These are phyloP conservation scores for Margaritifera margaritifera DNA, from an alignment of 2,888 invertebrate species.

Conservation along the genomic window DNA sequence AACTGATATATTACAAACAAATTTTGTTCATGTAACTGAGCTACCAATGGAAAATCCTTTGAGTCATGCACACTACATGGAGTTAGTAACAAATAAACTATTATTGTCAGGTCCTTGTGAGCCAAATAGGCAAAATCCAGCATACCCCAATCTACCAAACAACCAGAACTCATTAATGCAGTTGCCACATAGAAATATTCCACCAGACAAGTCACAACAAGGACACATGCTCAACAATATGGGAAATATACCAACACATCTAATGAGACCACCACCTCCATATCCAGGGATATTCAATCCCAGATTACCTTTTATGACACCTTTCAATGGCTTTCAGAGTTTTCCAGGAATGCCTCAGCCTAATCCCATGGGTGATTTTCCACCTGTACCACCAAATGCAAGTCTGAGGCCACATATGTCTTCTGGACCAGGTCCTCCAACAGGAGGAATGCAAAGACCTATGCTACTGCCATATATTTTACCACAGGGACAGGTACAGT, in stretches of 20 bases:
- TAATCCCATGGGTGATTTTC: conserved; percentile 8
- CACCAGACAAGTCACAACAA: background rate
- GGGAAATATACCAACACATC: background rate
- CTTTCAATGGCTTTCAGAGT: too few relatives aligned
- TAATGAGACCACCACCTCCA: conserved; percentile 2
- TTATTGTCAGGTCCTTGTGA: background rate
- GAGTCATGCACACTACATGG: conserved; percentile 66
- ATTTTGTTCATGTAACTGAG: conserved; percentile 56
- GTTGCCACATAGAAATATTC: conserved; percentile 3
- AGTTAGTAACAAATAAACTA: conserved; percentile 39
- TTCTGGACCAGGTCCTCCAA: conserved; percentile 5
- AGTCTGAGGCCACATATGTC: conserved; percentile 14
- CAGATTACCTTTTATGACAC: too few relatives aligned
- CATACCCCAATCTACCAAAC: background rate
- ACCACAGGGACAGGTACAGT: too few relatives aligned
- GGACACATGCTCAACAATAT: too few relatives aligned
- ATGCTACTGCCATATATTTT: too few relatives aligned
- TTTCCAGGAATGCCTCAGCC: conserved; percentile 13
- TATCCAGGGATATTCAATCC: background rate
- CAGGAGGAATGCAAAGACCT: background rate
- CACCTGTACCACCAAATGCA: conserved; percentile 4
- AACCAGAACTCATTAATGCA: conserved; percentile 2
- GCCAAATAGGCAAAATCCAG: background rate
- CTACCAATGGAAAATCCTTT: conserved; percentile 67
- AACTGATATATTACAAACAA: conserved; percentile 51